Evolutionary conservation across 2,113 vertebrate species (phyloP).

Genomic region (human): DNA sequence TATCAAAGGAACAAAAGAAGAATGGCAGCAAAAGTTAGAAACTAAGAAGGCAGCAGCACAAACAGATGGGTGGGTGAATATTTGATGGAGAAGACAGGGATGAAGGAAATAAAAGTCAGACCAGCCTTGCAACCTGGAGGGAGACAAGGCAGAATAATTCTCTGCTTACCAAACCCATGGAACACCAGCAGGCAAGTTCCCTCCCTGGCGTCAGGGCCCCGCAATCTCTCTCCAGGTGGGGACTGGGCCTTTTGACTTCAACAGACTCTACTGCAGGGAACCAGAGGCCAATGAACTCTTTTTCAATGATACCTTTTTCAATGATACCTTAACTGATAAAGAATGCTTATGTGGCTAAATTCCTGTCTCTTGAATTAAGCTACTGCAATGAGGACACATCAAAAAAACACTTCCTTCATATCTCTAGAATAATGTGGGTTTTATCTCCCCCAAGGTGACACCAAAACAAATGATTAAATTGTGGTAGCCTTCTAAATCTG

Average conservation of each 20-base stretch:
- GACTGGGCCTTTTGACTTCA: neutral
- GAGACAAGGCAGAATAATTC: neutral
- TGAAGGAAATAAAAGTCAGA: neutral
- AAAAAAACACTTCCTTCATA: neutral
- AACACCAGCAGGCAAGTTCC: neutral
- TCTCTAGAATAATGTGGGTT: neutral
- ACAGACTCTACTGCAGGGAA: neutral
- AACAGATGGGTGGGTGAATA: neutral
- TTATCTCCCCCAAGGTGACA: constrained; percentile 19
- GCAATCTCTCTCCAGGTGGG: neutral
- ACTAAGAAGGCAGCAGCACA: neutral
- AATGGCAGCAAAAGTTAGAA: neutral
- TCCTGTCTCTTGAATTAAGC: neutral
- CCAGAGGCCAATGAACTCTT: neutral
- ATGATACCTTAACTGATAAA: neutral
- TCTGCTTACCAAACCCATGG: neutral
- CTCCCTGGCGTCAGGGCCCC: neutral
- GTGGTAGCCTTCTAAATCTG: constrained; percentile 66
- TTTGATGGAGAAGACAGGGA: neutral
- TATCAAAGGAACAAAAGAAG: neutral
- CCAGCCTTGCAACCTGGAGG: neutral
- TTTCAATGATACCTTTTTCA: neutral
- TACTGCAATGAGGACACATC: neutral
- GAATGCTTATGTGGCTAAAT: neutral
- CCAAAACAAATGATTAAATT: constrained; percentile 62